These are phyloP conservation scores for Macrosiphum euphorbiae DNA, from an alignment of 2,888 invertebrate genomes.

Conservation along the genomic window DNA sequence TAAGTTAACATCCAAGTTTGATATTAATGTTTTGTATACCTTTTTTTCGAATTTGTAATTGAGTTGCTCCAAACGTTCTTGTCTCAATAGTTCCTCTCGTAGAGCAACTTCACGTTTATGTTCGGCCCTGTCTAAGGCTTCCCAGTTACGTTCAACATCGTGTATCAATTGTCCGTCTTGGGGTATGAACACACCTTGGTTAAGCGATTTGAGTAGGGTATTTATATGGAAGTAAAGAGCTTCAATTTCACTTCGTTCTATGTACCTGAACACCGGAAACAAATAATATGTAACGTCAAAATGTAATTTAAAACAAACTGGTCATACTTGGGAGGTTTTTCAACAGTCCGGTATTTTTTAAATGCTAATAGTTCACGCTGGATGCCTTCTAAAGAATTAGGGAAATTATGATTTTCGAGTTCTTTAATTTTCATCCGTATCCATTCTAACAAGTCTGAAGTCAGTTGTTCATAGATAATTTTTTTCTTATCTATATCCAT, in stretches of 20 bases:
- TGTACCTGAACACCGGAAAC: slow-evolving; percentile 77
- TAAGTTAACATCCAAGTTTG: neutral
- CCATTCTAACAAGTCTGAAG: slow-evolving; percentile 92
- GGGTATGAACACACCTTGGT: slow-evolving; percentile 87
- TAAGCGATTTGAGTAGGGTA: slow-evolving; percentile 93
- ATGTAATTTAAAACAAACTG: slow-evolving; percentile 24
- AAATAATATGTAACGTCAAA: slow-evolving; percentile 34
- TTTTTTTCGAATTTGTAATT: slow-evolving; percentile 97
- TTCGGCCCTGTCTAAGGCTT: slow-evolving; percentile 90
- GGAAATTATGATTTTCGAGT: slow-evolving; percentile 88
- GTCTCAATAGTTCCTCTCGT: slow-evolving; percentile 89
- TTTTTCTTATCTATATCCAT: slow-evolving; percentile 96
- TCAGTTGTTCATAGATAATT: slow-evolving; percentile 86
- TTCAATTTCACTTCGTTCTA: slow-evolving; percentile 96
- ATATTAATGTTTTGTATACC: slow-evolving; percentile 71
- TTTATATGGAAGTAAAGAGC: slow-evolving; percentile 97
- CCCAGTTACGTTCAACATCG: slow-evolving; percentile 97
- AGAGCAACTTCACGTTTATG: slow-evolving; percentile 94
- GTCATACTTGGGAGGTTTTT: slow-evolving; percentile 95
- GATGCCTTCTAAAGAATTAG: slow-evolving; percentile 95
- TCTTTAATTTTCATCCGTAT: slow-evolving; percentile 87
- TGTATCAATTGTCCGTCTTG: slow-evolving; percentile 92
- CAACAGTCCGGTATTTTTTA: slow-evolving; percentile 95
- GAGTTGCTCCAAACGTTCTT: slow-evolving; percentile 93
- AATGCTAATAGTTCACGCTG: slow-evolving; percentile 90